Base-by-base conservation (phyloP, 2,888 invertebrate species). In the Euproctis similis region DNA sequence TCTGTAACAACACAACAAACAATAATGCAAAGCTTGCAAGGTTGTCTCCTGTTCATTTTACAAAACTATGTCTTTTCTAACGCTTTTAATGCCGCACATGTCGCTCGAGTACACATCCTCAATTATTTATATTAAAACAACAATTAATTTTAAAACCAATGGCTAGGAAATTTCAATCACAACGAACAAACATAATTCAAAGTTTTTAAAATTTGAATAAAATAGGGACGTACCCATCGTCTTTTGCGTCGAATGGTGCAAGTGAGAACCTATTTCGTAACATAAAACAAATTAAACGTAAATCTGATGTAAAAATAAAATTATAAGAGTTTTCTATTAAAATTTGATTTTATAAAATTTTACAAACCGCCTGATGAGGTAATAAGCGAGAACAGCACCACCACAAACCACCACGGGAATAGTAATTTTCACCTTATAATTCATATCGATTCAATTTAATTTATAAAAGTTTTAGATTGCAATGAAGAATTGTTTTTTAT, bases 311-410 rank as follows among this genome's bases (percentile, higher is more conserved):
- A 16, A 16, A 5, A 16, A 4, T 16, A 5, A 16, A 16, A 5
- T 16, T 16, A 16, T 16, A 16, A 4, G 4, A 16, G 7, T 5
- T n/a, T n/a, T n/a, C n/a, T n/a, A n/a, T n/a, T n/a, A n/a, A n/a
- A n/a, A 12, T 12, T 9, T 36, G 30, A 36, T 46, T 36, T 45
- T 30, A 31, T 28, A 49, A 54, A 55, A 45, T 46, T 52, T 34
- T 78, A 84, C 84, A 56, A 76, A 84, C 84, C 84, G 80, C 72
- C 77, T 73, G 67, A 82, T 82, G 80, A 84, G 76, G 75, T 82
- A 84, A 80, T 78, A 84, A 39, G 77, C 78, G 51, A 84, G 72
- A 54, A 84, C 82, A 44, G 84, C 84, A 46, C 84, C 81, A 62
- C 84, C 84, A 65, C 84, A 84, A 65, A 84, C 82, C 56, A 82